Conservation (phyloP, 2,888 invertebrate species). For the Rotaria macrura region DNA sequence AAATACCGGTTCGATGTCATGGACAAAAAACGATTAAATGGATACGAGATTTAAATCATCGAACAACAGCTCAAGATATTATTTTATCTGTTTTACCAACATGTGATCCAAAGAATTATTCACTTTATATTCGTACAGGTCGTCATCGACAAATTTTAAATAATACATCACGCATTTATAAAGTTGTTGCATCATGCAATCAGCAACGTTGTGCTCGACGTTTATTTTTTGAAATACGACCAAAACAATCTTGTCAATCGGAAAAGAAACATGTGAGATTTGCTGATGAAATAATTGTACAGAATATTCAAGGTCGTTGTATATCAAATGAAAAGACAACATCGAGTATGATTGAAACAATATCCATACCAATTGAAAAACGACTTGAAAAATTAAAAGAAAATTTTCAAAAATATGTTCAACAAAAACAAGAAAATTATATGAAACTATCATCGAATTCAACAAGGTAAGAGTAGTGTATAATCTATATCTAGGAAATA, state of each 20-base stretch:
- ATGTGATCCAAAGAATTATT: not conserved
- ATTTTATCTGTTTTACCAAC: not conserved
- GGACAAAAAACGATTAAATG: not conserved
- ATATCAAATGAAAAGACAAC: not conserved
- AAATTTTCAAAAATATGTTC: not conserved
- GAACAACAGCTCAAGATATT: not conserved
- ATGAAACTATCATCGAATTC: not conserved
- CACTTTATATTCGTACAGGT: not conserved
- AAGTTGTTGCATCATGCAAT: not conserved
- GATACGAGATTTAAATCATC: not conserved
- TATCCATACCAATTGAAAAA: not conserved
- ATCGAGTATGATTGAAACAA: not conserved
- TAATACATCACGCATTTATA: not conserved
- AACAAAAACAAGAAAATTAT: not conserved
- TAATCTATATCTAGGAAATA: no score
- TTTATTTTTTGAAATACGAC: not conserved
- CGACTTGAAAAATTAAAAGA: not conserved
- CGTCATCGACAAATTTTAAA: not conserved
- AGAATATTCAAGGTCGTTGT: not conserved
- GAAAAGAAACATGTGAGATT: not conserved
- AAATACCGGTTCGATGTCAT: not conserved
- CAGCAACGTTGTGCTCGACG: not conserved
- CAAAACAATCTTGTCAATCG: not conserved
- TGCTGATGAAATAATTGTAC: conserved; percentile 1
- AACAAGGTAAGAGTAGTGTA: not conserved